These are phyloP conservation scores for Aix galericulata DNA, from an alignment of 2,113 vertebrate genomes.

Conservation along the genomic window DNA sequence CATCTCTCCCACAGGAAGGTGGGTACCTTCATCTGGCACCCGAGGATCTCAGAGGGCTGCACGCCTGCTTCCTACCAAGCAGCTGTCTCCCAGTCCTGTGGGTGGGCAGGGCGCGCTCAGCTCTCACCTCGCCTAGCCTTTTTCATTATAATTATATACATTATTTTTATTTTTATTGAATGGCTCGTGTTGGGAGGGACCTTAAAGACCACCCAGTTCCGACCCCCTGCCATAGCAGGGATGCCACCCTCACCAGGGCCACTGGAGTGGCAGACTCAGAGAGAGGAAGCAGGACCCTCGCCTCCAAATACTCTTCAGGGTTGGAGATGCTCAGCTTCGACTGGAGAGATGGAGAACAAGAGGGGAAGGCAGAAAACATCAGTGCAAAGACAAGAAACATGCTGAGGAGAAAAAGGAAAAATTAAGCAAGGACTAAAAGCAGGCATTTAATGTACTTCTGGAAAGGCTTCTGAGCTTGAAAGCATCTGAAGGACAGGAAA, in stretches of 20 bases:
- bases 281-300: not conserved
- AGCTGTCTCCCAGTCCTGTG: not conserved
- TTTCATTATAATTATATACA: not conserved
- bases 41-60: not conserved
- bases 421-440: not conserved
- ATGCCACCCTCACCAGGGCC: not conserved
- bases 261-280: not conserved
- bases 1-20: not conserved
- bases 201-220: too few relatives aligned
- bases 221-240: too few relatives aligned
- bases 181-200: too few relatives aligned
- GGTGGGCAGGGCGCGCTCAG: not conserved
- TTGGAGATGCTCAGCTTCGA: not conserved
- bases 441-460: not conserved
- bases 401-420: not conserved
- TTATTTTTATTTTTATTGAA: too few relatives aligned
- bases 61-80: conserved; percentile 16
- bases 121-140: not conserved
- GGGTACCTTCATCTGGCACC: conserved; percentile 20
- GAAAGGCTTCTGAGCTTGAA: not conserved
- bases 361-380: not conserved
- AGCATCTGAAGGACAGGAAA: not conserved
- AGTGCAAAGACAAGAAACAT: not conserved
- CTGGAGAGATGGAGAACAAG: not conserved
- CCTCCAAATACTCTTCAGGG: not conserved